Evolutionary conservation across 2,888 invertebrate genomes (phyloP).

Genomic region (Escarpia spicata): DNA sequence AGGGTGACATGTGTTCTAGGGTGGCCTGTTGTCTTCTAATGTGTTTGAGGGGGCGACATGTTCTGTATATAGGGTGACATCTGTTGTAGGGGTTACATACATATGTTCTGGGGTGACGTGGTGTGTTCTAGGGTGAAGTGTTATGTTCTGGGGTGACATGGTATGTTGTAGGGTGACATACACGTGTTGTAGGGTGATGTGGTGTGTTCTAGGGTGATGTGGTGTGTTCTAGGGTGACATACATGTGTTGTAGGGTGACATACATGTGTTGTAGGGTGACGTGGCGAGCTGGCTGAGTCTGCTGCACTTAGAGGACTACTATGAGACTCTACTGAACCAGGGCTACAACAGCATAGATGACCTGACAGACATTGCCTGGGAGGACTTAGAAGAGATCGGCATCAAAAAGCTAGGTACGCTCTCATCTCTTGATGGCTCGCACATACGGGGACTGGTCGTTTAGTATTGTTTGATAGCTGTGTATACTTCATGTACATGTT

Average conservation of each 20-base stretch:
- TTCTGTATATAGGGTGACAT: background rate
- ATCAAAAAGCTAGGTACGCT: conserved; percentile 67
- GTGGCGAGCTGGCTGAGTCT: conserved; percentile 94
- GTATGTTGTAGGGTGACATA: background rate
- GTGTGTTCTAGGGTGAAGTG: background rate
- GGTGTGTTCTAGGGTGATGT: no score
- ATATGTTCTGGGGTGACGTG: background rate
- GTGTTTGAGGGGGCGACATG: background rate
- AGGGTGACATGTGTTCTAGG: background rate
- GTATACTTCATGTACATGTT: no score
- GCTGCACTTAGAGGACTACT: conserved; percentile 88
- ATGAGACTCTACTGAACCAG: conserved; percentile 87
- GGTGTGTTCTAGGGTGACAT: no score
- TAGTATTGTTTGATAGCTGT: no score
- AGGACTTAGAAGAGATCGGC: conserved; percentile 95
- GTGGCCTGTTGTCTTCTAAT: background rate
- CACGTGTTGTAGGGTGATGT: background rate
- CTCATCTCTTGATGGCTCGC: background rate
- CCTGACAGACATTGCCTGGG: conserved; percentile 96
- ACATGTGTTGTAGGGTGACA: background rate
- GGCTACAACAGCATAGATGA: conserved; percentile 94
- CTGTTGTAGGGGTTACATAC: no score
- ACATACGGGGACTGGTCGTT: no score
- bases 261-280: conserved; percentile 76
- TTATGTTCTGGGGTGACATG: background rate